These are phyloP conservation scores for Entelurus aequoreus DNA, from an alignment of 2,113 vertebrate genomes.

Conservation along the genomic window DNA sequence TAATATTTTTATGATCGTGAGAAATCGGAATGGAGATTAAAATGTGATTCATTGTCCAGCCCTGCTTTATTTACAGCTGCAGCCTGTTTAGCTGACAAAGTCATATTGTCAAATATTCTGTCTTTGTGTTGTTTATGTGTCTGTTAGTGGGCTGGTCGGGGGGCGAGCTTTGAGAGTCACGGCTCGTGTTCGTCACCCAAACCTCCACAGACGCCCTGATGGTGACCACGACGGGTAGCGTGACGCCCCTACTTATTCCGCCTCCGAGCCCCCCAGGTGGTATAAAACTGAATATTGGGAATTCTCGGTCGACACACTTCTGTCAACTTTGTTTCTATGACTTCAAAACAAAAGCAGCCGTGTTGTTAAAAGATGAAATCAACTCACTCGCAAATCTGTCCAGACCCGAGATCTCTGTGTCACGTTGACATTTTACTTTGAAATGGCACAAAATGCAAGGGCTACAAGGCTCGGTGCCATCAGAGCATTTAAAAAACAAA, in stretches of 20 bases:
- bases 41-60: no score
- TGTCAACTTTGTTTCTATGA: not conserved
- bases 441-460: conserved; percentile 47
- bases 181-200: conserved; percentile 94
- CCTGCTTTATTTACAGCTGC: no score
- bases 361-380: not conserved
- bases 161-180: conserved; percentile 96
- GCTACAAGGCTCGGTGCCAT: conserved; percentile 32
- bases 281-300: conserved; percentile 9
- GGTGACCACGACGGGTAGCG: conserved; percentile 35
- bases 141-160: conserved; percentile 87
- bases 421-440: conserved; percentile 4
- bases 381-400: conserved; percentile 9
- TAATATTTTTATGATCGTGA: no score
- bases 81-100: no score
- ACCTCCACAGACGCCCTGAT: conserved; percentile 77
- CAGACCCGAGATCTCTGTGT: conserved; percentile 18
- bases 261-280: conserved; percentile 12
- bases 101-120: no score
- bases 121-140: conserved; percentile 36
- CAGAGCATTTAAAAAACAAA: conserved; percentile 14
- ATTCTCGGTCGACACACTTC: not conserved
- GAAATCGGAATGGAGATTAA: no score
- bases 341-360: not conserved
- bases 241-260: conserved; percentile 5